Evolutionary conservation across 2,113 vertebrate species (phyloP).

Genomic region (Platysteira castanea): DNA sequence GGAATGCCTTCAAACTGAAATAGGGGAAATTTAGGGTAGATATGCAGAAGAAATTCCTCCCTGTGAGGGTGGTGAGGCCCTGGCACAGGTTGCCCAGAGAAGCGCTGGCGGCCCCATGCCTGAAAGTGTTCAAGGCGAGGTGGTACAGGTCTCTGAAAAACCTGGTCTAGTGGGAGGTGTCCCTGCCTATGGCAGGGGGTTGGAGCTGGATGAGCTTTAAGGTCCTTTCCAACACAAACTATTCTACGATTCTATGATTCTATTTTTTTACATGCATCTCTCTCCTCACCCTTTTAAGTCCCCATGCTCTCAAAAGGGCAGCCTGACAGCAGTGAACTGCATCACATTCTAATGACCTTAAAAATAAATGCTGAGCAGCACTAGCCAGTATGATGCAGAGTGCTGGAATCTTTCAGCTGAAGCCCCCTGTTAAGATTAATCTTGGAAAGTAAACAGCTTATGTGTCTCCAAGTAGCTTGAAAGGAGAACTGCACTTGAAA

Average conservation of each 20-base stretch:
- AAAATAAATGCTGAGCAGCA: neutral
- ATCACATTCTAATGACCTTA: neutral
- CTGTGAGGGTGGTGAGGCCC: neutral
- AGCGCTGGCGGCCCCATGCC: neutral
- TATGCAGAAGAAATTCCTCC: neutral
- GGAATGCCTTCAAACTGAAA: neutral
- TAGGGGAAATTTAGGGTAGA: neutral
- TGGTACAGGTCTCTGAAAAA: neutral
- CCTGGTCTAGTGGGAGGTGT: neutral
- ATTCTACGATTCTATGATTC: neutral
- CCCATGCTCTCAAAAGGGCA: neutral
- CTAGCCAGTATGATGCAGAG: neutral
- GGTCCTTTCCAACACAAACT: neutral
- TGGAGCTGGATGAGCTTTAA: neutral
- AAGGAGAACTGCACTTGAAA: conserved; percentile 25
- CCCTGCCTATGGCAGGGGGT: neutral
- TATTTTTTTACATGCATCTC: neutral
- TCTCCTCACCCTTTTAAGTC: neutral
- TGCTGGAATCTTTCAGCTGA: neutral
- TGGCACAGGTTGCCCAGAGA: neutral
- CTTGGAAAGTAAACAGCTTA: neutral
- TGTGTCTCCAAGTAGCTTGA: neutral
- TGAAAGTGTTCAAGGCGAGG: neutral
- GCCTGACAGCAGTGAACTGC: neutral
- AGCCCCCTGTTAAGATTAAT: neutral